phyloP scores from a whole-genome alignment of 2,113 vertebrate species.

The Corapipo altera region DNA sequence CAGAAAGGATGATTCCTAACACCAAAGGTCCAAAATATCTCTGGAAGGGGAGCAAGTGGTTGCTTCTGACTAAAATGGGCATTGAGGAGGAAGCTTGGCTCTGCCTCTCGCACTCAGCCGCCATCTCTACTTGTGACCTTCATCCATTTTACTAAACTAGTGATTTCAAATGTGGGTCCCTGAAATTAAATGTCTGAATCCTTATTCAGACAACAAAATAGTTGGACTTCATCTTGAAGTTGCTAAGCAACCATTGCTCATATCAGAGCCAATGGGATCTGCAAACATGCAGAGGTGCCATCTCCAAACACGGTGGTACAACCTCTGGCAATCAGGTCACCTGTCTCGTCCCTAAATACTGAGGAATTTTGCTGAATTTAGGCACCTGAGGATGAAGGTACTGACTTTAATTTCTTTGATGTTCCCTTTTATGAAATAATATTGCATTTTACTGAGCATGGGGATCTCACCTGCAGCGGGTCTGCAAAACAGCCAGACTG shows the following conservation, averaged over 20 bases:
- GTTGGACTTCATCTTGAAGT: background rate
- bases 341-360: background rate
- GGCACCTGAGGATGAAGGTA: background rate
- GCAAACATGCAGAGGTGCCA: fast-evolving
- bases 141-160: background rate
- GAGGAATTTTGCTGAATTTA: background rate
- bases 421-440: background rate
- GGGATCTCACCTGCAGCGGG: fast-evolving
- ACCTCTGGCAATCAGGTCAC: background rate
- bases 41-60: background rate
- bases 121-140: background rate
- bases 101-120: fast-evolving
- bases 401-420: background rate
- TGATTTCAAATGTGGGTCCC: background rate
- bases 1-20: background rate
- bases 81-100: background rate
- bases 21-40: background rate
- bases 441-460: background rate
- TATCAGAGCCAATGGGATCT: fast-evolving
- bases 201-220: background rate
- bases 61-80: background rate
- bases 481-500: background rate
- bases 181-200: background rate
- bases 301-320: background rate
- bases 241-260: slow-evolving; percentile 28